phyloP scores from a whole-genome alignment of 2,888 invertebrate genomes.

The Dicyrtoma fusca region DNA sequence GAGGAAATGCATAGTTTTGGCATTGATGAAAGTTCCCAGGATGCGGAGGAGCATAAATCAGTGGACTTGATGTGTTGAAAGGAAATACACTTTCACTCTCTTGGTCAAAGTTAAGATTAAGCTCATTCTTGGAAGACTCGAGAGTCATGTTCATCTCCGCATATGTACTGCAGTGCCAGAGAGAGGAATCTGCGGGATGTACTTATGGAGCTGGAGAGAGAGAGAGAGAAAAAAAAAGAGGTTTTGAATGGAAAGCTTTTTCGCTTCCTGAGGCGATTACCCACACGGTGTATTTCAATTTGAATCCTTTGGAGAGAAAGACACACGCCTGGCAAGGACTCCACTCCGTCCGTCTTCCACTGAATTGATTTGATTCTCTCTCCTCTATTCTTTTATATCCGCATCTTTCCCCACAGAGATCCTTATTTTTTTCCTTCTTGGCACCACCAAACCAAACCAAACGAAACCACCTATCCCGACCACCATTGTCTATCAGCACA shows the following conservation, averaged over 20 bases:
- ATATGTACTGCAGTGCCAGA: too few relatives aligned
- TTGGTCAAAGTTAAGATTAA: too few relatives aligned
- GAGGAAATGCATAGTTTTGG: too few relatives aligned
- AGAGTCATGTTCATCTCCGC: too few relatives aligned
- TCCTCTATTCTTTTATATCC: conserved; percentile 14
- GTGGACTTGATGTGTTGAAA: too few relatives aligned
- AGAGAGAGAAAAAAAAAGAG: conserved; percentile 1
- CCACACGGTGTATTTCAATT: conserved; percentile 31
- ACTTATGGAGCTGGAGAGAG: background rate
- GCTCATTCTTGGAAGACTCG: too few relatives aligned
- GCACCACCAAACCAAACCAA: conserved; percentile 11
- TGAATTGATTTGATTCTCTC: conserved; percentile 34
- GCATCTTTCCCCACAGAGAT: background rate
- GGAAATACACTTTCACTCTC: too few relatives aligned
- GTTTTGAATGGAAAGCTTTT: conserved; percentile 18
- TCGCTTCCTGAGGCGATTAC: conserved; percentile 27
- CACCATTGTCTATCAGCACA: background rate
- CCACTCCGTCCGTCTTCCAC: conserved; percentile 17
- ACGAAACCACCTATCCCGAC: background rate
- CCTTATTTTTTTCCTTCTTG: conserved; percentile 3
- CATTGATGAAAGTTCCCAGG: too few relatives aligned
- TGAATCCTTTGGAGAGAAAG: conserved; percentile 20
- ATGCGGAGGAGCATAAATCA: too few relatives aligned
- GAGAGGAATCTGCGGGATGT: too few relatives aligned
- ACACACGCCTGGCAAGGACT: conserved; percentile 18